Base-by-base conservation (phyloP, 2,113 vertebrate genomes). In the Oplegnathus fasciatus region DNA sequence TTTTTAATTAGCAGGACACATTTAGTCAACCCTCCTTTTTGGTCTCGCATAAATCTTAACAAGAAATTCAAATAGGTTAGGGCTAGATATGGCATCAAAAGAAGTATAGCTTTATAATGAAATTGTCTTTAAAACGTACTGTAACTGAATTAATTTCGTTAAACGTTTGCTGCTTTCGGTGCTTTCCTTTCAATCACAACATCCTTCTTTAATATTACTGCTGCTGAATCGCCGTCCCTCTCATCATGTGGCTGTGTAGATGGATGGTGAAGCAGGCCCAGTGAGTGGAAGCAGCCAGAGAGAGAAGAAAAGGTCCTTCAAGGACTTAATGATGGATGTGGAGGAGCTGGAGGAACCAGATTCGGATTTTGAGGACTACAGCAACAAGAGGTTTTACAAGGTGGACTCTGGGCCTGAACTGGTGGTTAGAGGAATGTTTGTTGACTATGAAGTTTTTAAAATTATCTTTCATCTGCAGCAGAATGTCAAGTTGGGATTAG, bases 301-400 rank as follows among this genome's bases (percentile, higher is more conserved):
- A 86, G 96, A 97, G 88, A 97, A 95, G 86, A 96, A 96, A 78
- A 92, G 94, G 67, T 95, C 95, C 4, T 95, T 96, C 90, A 96
- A 94, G 91, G 96, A 96, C 78, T 91, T 96, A 14, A 87, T 96
- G 86, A 94, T 95, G 86, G 95, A 97, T 84, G 94, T 96, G 79
- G 96, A 97, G 4, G 91, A 97, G 75, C 91, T 95, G 72, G 92
- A 95, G 67, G 92, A 96, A 64, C 15, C 62, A 86, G 95, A 96
- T 76, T 94, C 94, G 1, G 93, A 97, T 84, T 91, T 93, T 65
- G 92, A 96, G 78, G 96, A 96, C 83, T 88, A 88, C 78, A 61
- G 18, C 58, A 94, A 92, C 79, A 94, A 93, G 85, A 95, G 95
- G 80, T 94, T 75, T 62, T 64, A 93, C 48, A 95, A 96, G 93